phyloP scores from a whole-genome alignment of 2,888 invertebrate species.

The Amphipoea oculea region DNA sequence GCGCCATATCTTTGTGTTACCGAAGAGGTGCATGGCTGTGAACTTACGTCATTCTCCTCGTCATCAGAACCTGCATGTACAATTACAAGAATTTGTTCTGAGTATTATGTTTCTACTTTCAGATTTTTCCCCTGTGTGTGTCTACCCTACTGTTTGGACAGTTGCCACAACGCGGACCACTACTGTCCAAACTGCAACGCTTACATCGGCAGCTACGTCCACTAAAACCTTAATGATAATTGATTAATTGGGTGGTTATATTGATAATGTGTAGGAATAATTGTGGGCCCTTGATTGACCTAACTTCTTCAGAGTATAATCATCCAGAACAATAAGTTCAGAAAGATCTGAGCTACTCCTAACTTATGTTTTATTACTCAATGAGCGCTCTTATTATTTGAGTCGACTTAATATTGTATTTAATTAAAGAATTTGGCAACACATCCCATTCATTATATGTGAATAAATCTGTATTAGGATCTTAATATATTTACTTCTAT shows the following conservation, averaged over 20 bases:
- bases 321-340: neutral
- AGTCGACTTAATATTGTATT: neutral
- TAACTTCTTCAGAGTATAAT: neutral
- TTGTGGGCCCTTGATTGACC: neutral
- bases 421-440: neutral
- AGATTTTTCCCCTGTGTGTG: slow-evolving; percentile 90
- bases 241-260: neutral
- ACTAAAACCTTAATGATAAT: slow-evolving; percentile 19
- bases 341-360: neutral
- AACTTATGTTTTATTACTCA: neutral
- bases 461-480: neutral
- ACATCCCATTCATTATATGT: neutral
- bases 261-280: neutral
- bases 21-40: no score
- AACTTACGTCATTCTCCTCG: no score
- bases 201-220: slow-evolving; percentile 86
- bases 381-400: neutral
- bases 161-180: slow-evolving; percentile 89
- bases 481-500: no score
- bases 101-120: slow-evolving; percentile 55
- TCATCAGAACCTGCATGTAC: no score
- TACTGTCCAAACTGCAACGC: slow-evolving; percentile 90
- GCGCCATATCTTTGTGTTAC: no score
- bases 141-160: slow-evolving; percentile 90
- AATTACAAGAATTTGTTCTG: neutral